These are phyloP conservation scores for Columba janthina DNA, from an alignment of 2,113 vertebrate genomes.

Conservation along the genomic window DNA sequence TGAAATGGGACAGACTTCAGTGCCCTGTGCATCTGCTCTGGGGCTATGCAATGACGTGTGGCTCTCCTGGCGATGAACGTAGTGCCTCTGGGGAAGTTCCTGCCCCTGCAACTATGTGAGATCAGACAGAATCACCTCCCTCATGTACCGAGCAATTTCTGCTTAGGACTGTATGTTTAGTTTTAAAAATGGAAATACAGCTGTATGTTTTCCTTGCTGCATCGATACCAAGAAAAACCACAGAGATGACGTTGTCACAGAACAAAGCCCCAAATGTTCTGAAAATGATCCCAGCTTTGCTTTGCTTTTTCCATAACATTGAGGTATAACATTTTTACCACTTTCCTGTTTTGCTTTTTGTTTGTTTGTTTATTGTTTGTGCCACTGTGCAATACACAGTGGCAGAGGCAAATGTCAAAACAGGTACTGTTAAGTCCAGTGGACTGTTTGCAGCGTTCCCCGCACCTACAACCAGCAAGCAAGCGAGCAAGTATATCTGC, in stretches of 20 bases:
- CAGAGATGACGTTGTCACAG: not conserved
- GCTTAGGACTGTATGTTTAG: not conserved
- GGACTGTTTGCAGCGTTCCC: fast-evolving
- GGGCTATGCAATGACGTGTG: fast-evolving
- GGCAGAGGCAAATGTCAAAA: not conserved
- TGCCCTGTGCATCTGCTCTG: fast-evolving
- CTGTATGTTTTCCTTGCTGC: not conserved
- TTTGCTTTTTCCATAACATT: not conserved
- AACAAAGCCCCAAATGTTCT: not conserved
- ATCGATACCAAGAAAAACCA: constrained; percentile 4
- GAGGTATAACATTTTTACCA: not conserved
- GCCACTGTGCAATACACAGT: not conserved
- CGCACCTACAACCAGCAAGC: fast-evolving
- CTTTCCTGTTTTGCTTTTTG: not conserved
- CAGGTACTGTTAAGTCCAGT: not conserved
- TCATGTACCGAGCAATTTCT: fast-evolving
- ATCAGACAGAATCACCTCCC: not conserved
- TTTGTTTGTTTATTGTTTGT: not conserved
- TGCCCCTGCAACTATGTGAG: not conserved
- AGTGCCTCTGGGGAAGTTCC: not conserved
- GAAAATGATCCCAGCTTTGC: not conserved
- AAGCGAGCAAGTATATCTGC: not conserved
- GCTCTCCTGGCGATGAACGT: not conserved
- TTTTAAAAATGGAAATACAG: not conserved
- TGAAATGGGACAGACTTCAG: not conserved